Percentiles rank a stretch among this genome's conserved stretches.
These are phyloP conservation scores for Eurypyga helias DNA, from an alignment of 2,113 vertebrate genomes.

Conservation along the genomic window DNA sequence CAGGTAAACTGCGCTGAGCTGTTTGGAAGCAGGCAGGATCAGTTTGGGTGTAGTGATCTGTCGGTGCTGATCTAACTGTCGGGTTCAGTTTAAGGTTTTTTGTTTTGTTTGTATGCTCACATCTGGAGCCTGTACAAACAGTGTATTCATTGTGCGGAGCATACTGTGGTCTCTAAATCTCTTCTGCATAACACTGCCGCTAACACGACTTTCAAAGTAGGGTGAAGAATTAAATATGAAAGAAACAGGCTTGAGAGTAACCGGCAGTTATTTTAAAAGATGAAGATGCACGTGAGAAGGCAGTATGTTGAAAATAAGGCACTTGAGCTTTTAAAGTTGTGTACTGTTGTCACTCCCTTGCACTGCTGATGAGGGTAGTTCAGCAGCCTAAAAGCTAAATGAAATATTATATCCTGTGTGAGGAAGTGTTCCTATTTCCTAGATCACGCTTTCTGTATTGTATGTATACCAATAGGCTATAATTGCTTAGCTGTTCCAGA, in stretches of 20 bases:
- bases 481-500: not conserved
- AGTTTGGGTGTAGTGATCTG: not conserved
- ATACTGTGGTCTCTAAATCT: not conserved
- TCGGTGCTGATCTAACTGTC: not conserved
- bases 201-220: not conserved
- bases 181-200: not conserved
- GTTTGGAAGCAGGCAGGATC: not conserved
- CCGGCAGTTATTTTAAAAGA: not conserved
- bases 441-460: not conserved
- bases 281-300: not conserved
- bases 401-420: not conserved
- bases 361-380: not conserved
- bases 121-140: not conserved
- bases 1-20: not conserved
- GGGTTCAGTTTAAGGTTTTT: not conserved
- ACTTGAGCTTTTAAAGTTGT: not conserved
- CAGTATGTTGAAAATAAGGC: not conserved
- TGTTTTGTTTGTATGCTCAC: not conserved
- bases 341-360: not conserved
- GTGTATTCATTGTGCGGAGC: accelerated
- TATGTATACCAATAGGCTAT: not conserved
- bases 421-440: not conserved
- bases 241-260: not conserved
- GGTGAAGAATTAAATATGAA: not conserved
- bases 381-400: not conserved